Evolutionary conservation across 2,113 vertebrate genomes (phyloP).

Genomic region (Anoplopoma fimbria): DNA sequence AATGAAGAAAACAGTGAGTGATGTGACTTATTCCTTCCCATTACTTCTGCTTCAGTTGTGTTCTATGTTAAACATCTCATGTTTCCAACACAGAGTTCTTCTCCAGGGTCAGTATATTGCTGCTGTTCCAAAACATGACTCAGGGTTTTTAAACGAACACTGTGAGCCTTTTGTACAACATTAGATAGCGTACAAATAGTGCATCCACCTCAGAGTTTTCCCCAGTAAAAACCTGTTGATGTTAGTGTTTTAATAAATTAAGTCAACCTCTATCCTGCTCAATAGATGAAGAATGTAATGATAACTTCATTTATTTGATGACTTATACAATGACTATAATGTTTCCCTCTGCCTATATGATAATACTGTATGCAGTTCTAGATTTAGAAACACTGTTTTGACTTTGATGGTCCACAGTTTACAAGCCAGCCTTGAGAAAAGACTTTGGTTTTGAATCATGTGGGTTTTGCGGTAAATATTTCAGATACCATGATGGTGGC

Average conservation of each 20-base stretch:
- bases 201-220: background rate
- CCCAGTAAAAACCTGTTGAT: background rate
- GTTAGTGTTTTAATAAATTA: background rate
- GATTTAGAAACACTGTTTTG: slow-evolving; percentile 22
- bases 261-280: background rate
- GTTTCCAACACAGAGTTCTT: background rate
- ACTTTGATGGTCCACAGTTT: slow-evolving; percentile 16
- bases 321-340: background rate
- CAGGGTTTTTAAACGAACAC: background rate
- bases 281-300: background rate
- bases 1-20: slow-evolving; percentile 98
- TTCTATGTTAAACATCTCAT: background rate
- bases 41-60: background rate
- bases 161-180: background rate
- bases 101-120: background rate
- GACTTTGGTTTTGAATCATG: slow-evolving; percentile 48
- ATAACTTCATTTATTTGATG: background rate
- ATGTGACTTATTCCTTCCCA: background rate
- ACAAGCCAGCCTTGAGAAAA: slow-evolving; percentile 36
- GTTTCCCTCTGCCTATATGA: slow-evolving; percentile 5
- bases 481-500: slow-evolving; percentile 42
- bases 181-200: too few relatives aligned
- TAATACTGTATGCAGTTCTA: background rate
- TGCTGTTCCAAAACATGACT: background rate
- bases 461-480: slow-evolving; percentile 64